phyloP scores from a whole-genome alignment of 2,797 vertebrate species.

The Zalophus californianus region DNA sequence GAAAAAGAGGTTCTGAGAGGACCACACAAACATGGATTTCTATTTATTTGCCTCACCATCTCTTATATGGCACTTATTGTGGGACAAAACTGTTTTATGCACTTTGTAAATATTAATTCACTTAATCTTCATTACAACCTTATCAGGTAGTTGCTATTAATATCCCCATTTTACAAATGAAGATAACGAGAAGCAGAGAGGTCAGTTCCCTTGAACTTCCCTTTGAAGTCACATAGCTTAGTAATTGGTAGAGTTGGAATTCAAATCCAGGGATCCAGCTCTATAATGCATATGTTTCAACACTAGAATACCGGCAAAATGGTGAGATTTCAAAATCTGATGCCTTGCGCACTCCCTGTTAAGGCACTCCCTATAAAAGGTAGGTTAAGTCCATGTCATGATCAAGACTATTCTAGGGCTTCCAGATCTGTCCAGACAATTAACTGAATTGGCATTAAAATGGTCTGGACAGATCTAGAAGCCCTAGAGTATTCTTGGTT shows the following conservation, averaged over 20 bases:
- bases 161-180: neutral
- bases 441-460: conserved; percentile 11
- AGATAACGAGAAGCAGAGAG: neutral
- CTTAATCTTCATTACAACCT: neutral
- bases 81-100: neutral
- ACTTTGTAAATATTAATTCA: conserved; percentile 18
- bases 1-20: neutral
- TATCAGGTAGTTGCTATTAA: conserved; percentile 29
- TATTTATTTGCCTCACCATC: conserved; percentile 2
- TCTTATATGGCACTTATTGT: neutral
- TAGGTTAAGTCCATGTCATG: neutral
- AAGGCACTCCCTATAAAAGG: neutral
- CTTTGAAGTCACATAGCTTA: conserved; percentile 28
- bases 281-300: neutral
- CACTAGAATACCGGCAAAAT: neutral
- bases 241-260: neutral
- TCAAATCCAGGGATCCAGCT: neutral
- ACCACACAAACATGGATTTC: neutral
- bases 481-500: neutral
- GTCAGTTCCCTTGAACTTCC: neutral
- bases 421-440: conserved; percentile 20
- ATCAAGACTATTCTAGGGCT: neutral
- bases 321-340: conserved; percentile 29
- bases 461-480: neutral
- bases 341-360: neutral